Base-by-base conservation (phyloP, 2,797 vertebrate species). In the Lacerta viridis region DNA sequence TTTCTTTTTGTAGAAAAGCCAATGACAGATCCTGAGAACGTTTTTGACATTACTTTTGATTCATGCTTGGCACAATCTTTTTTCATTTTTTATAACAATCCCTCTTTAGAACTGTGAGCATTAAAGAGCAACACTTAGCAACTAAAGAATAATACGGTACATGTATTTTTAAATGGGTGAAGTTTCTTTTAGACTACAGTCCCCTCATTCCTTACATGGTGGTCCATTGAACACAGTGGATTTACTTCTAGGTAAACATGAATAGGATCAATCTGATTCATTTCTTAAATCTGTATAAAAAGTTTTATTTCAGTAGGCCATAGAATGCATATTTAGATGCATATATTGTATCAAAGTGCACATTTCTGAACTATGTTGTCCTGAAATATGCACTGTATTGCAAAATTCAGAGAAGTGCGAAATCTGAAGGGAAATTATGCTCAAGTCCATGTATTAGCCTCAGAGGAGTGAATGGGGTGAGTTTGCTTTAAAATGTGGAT, bases 51-150 rank as follows among this genome's bases (percentile, higher is more conserved):
- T 86, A 89, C 72, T 91, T 81, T 87, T 84, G 80, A 89, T 93
- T 90, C 89, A 86, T 90, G 81, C 41, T 88, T 92, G 93, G 93
- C 92, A 89, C 93, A 76, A 46, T 93, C 50, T 55, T 50, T 15
- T 15, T 50, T 15, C 15, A 1, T 61, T 64, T 64, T 61, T 94
- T 94, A 80, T 89, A 93, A 92, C 25, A 76, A 66, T 94, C 86
- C 88, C 2, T 87, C n/a, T 9, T 2, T 86, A 91, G 72, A 64
- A 27, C 75, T 91, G 84, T 85, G 92, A 90, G 80, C 92, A 92
- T 90, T 93, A 93, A 92, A 94, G 87, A 50, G 93, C 91, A 90
- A 86, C 0, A 88, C 91, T 91, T 91, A 74, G 78, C n/a, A 85
- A 86, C 87, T 89, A 46, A 87, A 89, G 75, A 43, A 88, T 71